These are phyloP conservation scores for Pelodiscus sinensis DNA, from an alignment of 2,113 vertebrate genomes.

Conservation along the genomic window DNA sequence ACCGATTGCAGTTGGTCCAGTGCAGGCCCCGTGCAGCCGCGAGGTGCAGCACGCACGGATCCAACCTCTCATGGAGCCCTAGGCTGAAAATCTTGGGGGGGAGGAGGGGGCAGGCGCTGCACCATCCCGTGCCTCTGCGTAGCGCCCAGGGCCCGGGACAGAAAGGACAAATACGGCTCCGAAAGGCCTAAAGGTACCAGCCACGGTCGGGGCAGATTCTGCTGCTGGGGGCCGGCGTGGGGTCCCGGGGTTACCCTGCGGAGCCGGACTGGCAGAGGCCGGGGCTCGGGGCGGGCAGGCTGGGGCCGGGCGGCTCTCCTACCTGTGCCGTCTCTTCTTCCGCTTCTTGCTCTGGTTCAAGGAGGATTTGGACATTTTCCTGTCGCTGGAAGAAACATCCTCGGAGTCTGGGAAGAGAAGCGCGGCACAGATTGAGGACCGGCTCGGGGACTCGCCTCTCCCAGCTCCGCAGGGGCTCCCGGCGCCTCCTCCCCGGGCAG, in stretches of 20 bases:
- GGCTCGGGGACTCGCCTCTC: not conserved
- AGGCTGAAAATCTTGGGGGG: not conserved
- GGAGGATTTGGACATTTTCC: slow-evolving; percentile 92
- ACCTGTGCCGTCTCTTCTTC: slow-evolving; percentile 98
- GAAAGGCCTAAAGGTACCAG: not conserved
- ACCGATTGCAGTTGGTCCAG: not conserved
- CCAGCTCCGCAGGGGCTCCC: not conserved
- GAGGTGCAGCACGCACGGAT: not conserved
- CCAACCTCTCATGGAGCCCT: not conserved
- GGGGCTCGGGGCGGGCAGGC: not conserved
- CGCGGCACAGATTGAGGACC: slow-evolving; percentile 39
- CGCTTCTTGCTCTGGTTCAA: slow-evolving; percentile 96
- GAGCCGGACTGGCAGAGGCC: no score
- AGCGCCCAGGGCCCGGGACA: no score
- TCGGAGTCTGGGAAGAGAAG: slow-evolving; percentile 88
- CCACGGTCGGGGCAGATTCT: not conserved
- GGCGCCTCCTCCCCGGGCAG: not conserved
- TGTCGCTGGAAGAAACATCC: slow-evolving; percentile 94
- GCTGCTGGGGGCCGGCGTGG: not conserved
- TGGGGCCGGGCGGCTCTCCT: slow-evolving; percentile 25
- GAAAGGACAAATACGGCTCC: not conserved
- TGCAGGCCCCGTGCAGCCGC: not conserved
- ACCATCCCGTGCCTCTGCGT: not conserved
- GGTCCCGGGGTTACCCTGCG: no score
- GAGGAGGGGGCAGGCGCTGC: not conserved